Evolutionary conservation across 2,888 invertebrate genomes (phyloP), one percentile per base, ranked within the genome.

Genomic region (Dryadula phaetusa): DNA sequence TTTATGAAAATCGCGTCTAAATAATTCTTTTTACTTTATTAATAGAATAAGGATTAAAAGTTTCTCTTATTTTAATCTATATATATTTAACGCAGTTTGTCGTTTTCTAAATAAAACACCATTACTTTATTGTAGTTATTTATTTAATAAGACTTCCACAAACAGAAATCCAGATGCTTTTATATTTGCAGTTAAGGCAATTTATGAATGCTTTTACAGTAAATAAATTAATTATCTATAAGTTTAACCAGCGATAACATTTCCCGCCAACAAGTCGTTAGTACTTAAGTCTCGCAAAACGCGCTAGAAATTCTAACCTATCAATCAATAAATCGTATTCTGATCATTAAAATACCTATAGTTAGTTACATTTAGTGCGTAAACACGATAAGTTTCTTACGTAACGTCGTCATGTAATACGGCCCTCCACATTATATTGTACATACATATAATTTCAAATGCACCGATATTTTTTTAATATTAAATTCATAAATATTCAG

Each of bases 71-170:
- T n/a, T n/a, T n/a, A n/a, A n/a, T n/a, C n/a, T n/a, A n/a, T n/a
- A n/a, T n/a, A n/a, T n/a, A n/a, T n/a, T n/a, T n/a, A n/a, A n/a
- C n/a, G n/a, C n/a, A n/a, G n/a, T n/a, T n/a, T n/a, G n/a, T n/a
- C n/a, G n/a, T n/a, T 37, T 10, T 37, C 2, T 12, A 71, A 74
- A 74, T 73, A 72, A 77, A 76, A 74, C 54, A 62, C 70, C 25
- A 37, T 61, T 63, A 62, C 67, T 67, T 75, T 72, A 66, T 88
- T 70, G 62, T 72, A 87, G 86, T 86, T 86, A 86, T 86, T 87
- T 89, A 89, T 89, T 90, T 84, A 84, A 89, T 88, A 90, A 88
- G 87, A 88, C 86, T 86, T 89, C 86, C 86, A 89, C 86, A 90
- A 88, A 88, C 84, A 88, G 86, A 86, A 86, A 87, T 80, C 78